Conservation (phyloP, 2,797 vertebrate species). For the Gadopsis bispinosus region DNA sequence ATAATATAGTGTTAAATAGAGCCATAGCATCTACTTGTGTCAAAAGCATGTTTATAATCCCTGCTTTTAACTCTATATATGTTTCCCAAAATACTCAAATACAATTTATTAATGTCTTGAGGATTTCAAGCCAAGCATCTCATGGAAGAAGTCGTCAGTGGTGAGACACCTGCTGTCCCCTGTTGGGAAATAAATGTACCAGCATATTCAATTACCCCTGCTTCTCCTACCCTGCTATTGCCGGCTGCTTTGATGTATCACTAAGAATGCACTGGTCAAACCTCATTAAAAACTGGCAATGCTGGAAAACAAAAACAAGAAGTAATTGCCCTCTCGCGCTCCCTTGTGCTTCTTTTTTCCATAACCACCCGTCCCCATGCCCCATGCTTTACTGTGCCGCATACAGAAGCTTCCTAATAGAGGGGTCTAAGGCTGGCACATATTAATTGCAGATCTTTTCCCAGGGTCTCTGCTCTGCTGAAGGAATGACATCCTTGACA, state of each 20-base stretch:
- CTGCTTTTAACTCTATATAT: conserved; percentile 33
- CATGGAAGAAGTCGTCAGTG: conserved; percentile 37
- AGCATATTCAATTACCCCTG: conserved; percentile 75
- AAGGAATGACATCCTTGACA: conserved; percentile 61
- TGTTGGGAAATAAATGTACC: conserved; percentile 76
- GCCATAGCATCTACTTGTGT: not conserved
- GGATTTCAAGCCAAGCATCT: conserved; percentile 38
- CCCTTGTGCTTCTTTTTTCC: conserved; percentile 52
- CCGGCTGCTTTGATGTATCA: conserved; percentile 71
- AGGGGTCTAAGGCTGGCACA: conserved; percentile 40
- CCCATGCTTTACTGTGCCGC: conserved; percentile 49
- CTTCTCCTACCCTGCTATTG: conserved; percentile 59
- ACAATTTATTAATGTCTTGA: conserved; percentile 52
- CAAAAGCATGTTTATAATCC: conserved; percentile 18
- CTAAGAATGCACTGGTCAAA: conserved; percentile 73
- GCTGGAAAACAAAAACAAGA: conserved; percentile 79
- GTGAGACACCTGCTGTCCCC: conserved; percentile 52
- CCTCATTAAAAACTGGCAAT: conserved; percentile 75
- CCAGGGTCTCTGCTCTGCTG: conserved; percentile 36
- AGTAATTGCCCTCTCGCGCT: conserved; percentile 71
- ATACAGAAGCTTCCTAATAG: conserved; percentile 38
- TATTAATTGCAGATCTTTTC: conserved; percentile 67
- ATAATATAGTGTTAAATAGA: conserved; percentile 16
- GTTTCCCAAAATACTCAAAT: conserved; percentile 42
- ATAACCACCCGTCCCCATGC: conserved; percentile 33